Percentiles rank a stretch among this genome's conserved stretches.
phyloP scores from a whole-genome alignment of 2,888 invertebrate genomes.

The Diarsia dahlii region DNA sequence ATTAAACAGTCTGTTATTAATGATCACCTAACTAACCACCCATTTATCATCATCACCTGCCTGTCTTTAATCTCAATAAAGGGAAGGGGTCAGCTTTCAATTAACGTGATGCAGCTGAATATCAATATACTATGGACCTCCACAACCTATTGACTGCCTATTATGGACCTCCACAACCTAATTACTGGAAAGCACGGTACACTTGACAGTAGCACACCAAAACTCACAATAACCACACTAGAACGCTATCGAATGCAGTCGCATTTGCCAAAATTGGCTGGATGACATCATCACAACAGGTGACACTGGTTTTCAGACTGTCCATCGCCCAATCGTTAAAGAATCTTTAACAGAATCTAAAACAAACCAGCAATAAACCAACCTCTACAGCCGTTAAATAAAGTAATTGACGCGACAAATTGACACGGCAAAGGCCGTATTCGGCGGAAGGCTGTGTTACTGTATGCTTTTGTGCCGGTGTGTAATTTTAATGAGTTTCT shows the following conservation, averaged over 20 bases:
- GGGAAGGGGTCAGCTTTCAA: no score
- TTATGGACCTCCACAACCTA: neutral
- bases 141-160: neutral
- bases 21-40: neutral
- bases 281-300: neutral
- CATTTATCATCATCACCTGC: neutral
- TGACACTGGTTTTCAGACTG: neutral
- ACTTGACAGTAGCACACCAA: neutral
- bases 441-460: constrained; percentile 49
- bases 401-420: constrained; percentile 68
- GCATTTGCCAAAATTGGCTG: neutral
- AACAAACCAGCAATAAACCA: constrained; percentile 8
- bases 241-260: neutral
- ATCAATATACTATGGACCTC: neutral
- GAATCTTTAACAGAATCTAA: constrained; percentile 5
- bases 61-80: no score
- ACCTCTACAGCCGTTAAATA: constrained; percentile 28
- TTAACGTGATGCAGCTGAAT: no score
- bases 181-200: neutral
- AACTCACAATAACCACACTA: neutral
- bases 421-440: constrained; percentile 61
- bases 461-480: constrained; percentile 79
- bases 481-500: constrained; percentile 90
- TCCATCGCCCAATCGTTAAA: neutral
- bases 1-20: no score